Evolutionary conservation across 1,140 invertebrate species (phyloP).

Genomic region (Hycleus phaleratus): DNA sequence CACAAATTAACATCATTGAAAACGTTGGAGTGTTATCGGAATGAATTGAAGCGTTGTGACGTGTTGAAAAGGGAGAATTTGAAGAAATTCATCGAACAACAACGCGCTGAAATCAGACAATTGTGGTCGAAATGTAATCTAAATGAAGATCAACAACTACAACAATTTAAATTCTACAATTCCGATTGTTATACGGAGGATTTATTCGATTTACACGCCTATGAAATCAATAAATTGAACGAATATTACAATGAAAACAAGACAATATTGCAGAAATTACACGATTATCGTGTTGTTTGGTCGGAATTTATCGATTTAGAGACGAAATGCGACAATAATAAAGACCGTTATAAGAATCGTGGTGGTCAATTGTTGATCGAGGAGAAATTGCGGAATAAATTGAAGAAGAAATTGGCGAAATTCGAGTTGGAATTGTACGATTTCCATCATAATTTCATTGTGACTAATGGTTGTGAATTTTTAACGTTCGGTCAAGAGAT

Average conservation of each 20-base stretch:
- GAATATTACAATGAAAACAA: conserved; percentile 59
- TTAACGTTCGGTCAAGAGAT: conserved; percentile 34
- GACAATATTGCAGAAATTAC: conserved; percentile 53
- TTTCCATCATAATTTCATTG: conserved; percentile 49
- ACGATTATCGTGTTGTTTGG: conserved; percentile 56
- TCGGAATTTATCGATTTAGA: conserved; percentile 61
- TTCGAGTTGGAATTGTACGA: conserved; percentile 54
- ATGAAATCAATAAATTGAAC: conserved; percentile 60
- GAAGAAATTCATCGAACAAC: conserved; percentile 57
- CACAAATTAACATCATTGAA: conserved; percentile 28
- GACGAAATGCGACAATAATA: conserved; percentile 62
- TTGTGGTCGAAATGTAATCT: conserved; percentile 68
- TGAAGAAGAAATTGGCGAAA: conserved; percentile 47
- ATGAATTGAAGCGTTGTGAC: conserved; percentile 50
- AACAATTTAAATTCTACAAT: conserved; percentile 53
- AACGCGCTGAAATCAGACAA: conserved; percentile 56
- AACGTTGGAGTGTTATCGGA: conserved; percentile 41
- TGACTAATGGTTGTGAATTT: conserved; percentile 45
- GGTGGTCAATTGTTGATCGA: conserved; percentile 74
- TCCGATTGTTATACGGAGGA: conserved; percentile 65
- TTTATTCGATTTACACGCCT: conserved; percentile 62
- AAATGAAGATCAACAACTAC: conserved; percentile 44
- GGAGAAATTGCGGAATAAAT: conserved; percentile 71
- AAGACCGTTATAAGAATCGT: conserved; percentile 68
- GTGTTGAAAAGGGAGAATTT: conserved; percentile 57